A percentile compares a stretch with the other conserved stretches of the same genome.
Evolutionary conservation across 2,888 invertebrate species (phyloP).

Genomic region (Allygus modestus): DNA sequence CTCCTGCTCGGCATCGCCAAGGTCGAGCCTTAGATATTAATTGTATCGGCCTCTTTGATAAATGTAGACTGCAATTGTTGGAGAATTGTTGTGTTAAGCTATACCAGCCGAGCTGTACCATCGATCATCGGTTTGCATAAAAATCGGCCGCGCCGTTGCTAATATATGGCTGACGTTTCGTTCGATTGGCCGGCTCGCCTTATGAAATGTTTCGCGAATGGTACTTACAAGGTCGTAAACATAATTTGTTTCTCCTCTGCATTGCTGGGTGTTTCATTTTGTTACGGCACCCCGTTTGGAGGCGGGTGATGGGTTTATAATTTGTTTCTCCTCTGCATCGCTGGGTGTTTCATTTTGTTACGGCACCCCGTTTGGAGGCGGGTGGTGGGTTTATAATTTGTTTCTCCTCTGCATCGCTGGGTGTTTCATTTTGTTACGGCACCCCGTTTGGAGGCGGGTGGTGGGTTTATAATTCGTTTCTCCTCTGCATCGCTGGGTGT

Average conservation of each 20-base stretch:
- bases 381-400: no score
- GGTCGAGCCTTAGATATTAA: conserved; percentile 49
- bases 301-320: no score
- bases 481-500: no score
- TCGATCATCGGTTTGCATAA: conserved; percentile 46
- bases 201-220: not conserved
- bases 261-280: no score
- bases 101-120: conserved; percentile 2
- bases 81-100: conserved; percentile 55
- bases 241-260: not conserved
- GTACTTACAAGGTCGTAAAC: conserved; percentile 14
- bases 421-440: no score
- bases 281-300: no score
- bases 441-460: no score
- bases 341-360: no score
- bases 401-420: no score
- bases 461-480: no score
- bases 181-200: not conserved
- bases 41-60: conserved; percentile 55
- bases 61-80: conserved; percentile 42
- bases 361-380: no score
- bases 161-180: conserved; percentile 21
- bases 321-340: no score
- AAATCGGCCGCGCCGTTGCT: conserved; percentile 33
- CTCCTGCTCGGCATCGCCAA: not conserved